Evolutionary conservation across 2,888 invertebrate genomes (phyloP), one percentile per base, ranked within the genome.

Genomic region (Callyntrura sp.): DNA sequence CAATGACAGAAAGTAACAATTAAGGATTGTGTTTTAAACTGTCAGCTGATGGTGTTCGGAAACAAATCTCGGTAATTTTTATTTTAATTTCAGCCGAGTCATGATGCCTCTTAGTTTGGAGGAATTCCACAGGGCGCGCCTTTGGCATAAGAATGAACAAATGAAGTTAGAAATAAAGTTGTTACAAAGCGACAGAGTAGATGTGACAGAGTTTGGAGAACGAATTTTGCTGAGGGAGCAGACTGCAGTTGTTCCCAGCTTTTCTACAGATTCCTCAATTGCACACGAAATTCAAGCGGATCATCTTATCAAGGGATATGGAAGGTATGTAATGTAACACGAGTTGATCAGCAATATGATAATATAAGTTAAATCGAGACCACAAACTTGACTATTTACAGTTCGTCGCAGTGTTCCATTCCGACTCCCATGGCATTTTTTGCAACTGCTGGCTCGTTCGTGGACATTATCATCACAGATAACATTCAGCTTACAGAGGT

Each of bases 231-330:
- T 85, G 0, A 20, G 17, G 35, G 85, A 85, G 43, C 51, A 45
- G 14, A 23, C 28, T 17, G 20, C 17, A 0, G 20, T 9, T 9
- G 35, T 70, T 6, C 55, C 70, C n/a, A 25, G 12, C 28, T 85
- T 25, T n/a, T 43, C 35, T 55, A n/a, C 23, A 14, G 20, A 17
- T 5, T 6, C 25, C 0, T 1, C 4, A 62, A 14, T 68, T 5
- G 14, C 8, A n/a, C 48, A 9, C 6, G 23, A 25, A 14, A 43
- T 17, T 5, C 3, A 51, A 43, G 76, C 11, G 28, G 85, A 85
- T 23, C 85, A 85, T 68, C 9, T 25, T 9, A 45, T 85, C 45
- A 85, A 85, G 76, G 57, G 48, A 8, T 85, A 60, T 76, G 85
- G 76, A 43, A 28, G 28, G 55, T 84, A 55, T n/a, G n/a, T n/a